These are phyloP conservation scores for Falco berigora DNA, from an alignment of 2,797 vertebrate genomes.

Conservation along the genomic window DNA sequence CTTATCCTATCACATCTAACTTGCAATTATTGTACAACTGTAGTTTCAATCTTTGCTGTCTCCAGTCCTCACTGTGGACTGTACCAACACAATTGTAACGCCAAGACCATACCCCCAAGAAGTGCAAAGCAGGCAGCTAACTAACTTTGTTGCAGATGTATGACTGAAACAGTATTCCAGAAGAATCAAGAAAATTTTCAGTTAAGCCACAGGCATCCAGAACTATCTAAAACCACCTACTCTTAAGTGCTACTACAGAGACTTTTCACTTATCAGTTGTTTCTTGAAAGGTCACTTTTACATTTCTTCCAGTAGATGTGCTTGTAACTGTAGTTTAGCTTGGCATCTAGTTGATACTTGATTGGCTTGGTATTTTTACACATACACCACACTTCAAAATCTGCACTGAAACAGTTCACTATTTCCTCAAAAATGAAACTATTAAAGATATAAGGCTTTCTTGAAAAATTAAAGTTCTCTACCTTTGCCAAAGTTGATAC, in stretches of 20 bases:
- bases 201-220: not conserved
- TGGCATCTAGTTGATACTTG: not conserved
- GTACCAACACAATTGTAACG: not conserved
- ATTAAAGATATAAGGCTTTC: conserved; percentile 22
- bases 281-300: not conserved
- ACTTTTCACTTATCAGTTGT: not conserved
- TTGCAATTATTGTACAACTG: not conserved
- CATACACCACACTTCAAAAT: not conserved
- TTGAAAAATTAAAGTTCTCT: not conserved
- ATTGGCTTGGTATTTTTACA: not conserved
- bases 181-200: not conserved
- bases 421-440: not conserved
- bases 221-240: not conserved
- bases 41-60: not conserved
- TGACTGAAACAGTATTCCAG: not conserved
- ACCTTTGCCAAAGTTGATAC: conserved; percentile 35
- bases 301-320: not conserved
- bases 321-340: not conserved
- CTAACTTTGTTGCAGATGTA: not conserved
- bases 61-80: not conserved
- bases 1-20: not conserved
- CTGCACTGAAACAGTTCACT: not conserved
- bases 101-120: not conserved
- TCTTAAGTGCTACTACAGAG: not conserved
- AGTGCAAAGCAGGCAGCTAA: not conserved